These are phyloP conservation scores for Rhineura floridana DNA, from an alignment of 2,113 vertebrate species.

Conservation along the genomic window DNA sequence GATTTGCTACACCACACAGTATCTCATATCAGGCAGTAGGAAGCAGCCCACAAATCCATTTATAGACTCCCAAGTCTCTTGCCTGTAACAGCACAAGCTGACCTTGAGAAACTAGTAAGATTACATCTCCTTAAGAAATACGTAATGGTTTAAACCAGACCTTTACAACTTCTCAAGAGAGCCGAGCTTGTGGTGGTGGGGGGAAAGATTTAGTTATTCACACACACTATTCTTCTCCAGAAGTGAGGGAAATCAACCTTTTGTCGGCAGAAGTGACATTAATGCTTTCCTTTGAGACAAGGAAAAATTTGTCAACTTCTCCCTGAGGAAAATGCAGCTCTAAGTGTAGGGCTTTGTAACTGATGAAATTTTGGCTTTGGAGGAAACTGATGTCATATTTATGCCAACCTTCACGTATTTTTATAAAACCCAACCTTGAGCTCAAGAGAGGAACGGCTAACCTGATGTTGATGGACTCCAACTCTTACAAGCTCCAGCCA, in stretches of 20 bases:
- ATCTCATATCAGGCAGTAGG: background rate
- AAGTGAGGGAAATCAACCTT: background rate
- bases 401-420: background rate
- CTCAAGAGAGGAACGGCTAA: no score
- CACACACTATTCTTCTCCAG: background rate
- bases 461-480: no score
- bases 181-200: background rate
- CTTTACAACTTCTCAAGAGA: background rate
- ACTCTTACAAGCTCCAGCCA: no score
- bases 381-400: background rate
- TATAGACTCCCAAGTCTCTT: background rate
- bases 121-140: background rate
- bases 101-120: background rate
- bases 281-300: background rate
- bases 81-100: background rate
- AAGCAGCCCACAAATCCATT: background rate
- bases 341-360: background rate
- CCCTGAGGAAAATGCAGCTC: background rate
- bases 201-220: background rate
- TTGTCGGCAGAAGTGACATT: background rate
- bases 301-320: no score
- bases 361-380: background rate
- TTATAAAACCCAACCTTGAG: background rate
- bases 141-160: background rate
- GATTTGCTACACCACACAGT: background rate